Base-by-base conservation (phyloP, 35 echinoderm and acorn worm species). In the Diadema setosum region DNA sequence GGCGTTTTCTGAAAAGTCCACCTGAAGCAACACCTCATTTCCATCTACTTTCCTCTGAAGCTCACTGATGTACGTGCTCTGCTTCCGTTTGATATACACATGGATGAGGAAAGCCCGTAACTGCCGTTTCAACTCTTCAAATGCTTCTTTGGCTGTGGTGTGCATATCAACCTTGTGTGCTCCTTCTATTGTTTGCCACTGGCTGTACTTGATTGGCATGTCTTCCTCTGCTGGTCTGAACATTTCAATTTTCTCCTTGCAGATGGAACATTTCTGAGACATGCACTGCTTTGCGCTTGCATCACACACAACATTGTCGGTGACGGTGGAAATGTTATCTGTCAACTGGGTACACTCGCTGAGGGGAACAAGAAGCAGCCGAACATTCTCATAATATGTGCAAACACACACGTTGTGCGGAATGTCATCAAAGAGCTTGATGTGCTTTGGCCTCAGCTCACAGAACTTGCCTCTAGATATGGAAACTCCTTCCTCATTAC, bases 341-440 rank as follows among this genome's bases (percentile, higher is more conserved):
- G 83, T 29, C 15, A 64, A 14, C 18, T 35, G 18, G 20, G 55
- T 61, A 15, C 42, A 11, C 9, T 34, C 27, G 27, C 18, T 61
- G 5, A 85, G 15, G 5, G 26, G 24, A 14, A 16, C 4, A 7
- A 85, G 55, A 3, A 85, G 35, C 7, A 85, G 56, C 9, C 83
- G 1, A 6, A 88, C 23, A 36, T 88, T 88, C 26, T 88, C 70
- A 36, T 88, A 70, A 20, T 88, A 81, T 11, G 1, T 16, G 31
- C 70, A 89, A 15, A 89, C 76, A 29, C 76, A 81, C 17, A 88
- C 87, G 81, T 81, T 88, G 50, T 88, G 67, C 23, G 86, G 69
- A 17, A 87, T 87, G 2, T 75, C 36, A 2, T 78, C 85, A 76
- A 87, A 87, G 6, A 78, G 17, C 41, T 87, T 75, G 2, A 88